Conservation (phyloP, 2,888 invertebrate species). For the Synergus itoensis region DNA sequence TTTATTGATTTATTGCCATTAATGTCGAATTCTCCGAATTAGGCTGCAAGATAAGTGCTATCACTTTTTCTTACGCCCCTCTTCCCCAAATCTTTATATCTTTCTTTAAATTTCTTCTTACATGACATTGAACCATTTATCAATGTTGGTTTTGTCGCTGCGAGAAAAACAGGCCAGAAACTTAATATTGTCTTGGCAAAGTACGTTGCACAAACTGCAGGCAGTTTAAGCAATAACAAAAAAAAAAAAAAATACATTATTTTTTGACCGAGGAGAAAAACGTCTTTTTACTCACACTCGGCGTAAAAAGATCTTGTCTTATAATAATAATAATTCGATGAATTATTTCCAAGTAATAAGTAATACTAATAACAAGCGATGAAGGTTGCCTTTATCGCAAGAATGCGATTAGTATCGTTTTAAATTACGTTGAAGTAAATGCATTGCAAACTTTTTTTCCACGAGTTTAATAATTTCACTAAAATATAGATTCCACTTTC, state of each 20-base stretch:
- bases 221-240: too few relatives aligned
- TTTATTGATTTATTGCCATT: constrained; percentile 2
- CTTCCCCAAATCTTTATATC: not conserved
- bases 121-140: constrained; percentile 5
- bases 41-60: not conserved
- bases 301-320: too few relatives aligned
- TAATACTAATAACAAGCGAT: constrained; percentile 48
- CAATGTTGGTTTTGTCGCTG: not conserved
- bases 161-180: not conserved
- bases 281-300: too few relatives aligned
- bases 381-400: constrained; percentile 38
- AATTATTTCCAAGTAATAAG: constrained; percentile 55
- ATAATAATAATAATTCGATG: constrained; percentile 58
- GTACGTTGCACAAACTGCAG: not conserved
- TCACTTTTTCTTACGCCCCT: not conserved
- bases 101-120: not conserved
- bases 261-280: too few relatives aligned
- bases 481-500: not conserved
- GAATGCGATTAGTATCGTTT: constrained; percentile 31
- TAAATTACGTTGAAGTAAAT: constrained; percentile 30
- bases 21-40: not conserved
- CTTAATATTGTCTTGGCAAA: not conserved
- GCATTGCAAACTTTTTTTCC: not conserved
- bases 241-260: not conserved
- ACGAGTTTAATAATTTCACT: not conserved